Conservation (phyloP, 2,888 invertebrate genomes). For the Lampropteryx suffumata region DNA sequence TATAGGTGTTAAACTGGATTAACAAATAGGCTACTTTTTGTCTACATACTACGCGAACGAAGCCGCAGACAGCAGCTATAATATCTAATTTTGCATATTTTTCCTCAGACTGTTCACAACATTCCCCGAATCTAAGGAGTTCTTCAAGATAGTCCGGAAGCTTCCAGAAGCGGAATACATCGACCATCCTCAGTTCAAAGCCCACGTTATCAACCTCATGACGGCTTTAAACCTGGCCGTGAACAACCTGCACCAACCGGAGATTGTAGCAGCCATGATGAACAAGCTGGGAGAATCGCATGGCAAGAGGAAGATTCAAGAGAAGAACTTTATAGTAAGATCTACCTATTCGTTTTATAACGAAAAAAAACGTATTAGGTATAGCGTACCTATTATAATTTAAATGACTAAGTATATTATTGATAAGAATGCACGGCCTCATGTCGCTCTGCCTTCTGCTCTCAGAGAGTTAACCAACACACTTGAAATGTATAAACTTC, state of each 20-base stretch:
- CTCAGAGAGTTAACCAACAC: too few species aligned
- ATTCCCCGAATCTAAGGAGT: slow-evolving; percentile 67
- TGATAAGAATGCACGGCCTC: too few species aligned
- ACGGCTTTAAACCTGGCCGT: slow-evolving; percentile 66
- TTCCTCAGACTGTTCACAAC: slow-evolving; percentile 60
- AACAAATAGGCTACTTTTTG: too few species aligned
- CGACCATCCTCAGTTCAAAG: slow-evolving; percentile 71
- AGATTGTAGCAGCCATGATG: slow-evolving; percentile 72
- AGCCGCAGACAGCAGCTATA: too few species aligned
- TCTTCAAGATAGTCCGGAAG: slow-evolving; percentile 68
- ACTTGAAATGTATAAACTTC: too few species aligned
- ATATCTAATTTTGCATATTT: not conserved
- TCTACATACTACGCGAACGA: too few species aligned
- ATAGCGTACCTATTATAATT: too few species aligned
- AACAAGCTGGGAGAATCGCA: slow-evolving; percentile 72
- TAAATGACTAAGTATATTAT: too few species aligned
- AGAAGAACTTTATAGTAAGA: slow-evolving; percentile 59
- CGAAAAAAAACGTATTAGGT: too few species aligned
- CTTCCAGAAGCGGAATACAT: slow-evolving; percentile 61
- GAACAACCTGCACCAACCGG: slow-evolving; percentile 66
- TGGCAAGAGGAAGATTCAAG: slow-evolving; percentile 57
- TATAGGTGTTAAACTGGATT: too few species aligned
- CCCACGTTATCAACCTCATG: slow-evolving; percentile 76
- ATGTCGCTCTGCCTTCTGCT: too few species aligned
- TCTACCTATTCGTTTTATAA: not conserved